These are phyloP conservation scores for Eupithecia dodoneata DNA, from an alignment of 2,888 invertebrate species.

Conservation along the genomic window DNA sequence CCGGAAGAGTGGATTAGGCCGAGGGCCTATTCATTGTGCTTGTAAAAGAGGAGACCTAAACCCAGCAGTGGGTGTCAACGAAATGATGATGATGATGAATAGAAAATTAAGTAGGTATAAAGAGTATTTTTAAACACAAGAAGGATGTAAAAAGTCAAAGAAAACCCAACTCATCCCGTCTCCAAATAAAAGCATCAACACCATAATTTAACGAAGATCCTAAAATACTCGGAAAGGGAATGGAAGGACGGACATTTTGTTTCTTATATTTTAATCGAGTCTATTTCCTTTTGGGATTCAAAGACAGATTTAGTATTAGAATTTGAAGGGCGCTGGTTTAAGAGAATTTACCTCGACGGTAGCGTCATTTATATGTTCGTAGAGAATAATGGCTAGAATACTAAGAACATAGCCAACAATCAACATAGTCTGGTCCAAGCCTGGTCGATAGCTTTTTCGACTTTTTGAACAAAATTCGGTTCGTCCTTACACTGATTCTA, in stretches of 20 bases:
- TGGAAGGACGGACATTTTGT: constrained; percentile 51
- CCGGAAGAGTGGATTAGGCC: neutral
- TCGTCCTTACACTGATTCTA: constrained; percentile 1
- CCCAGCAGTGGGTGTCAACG: neutral
- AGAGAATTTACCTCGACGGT: neutral
- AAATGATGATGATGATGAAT: neutral
- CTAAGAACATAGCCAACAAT: neutral
- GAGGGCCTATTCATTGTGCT: neutral
- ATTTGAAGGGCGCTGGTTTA: constrained; percentile 21
- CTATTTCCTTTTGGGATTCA: constrained; percentile 46
- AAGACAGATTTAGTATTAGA: constrained; percentile 29
- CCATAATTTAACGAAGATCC: constrained; percentile 36
- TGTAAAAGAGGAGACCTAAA: neutral
- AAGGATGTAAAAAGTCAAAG: constrained; percentile 19
- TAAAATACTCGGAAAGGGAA: constrained; percentile 51
- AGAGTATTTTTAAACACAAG: neutral
- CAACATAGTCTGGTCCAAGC: neutral
- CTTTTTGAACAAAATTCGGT: neutral
- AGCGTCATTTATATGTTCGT: neutral
- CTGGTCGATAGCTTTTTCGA: neutral
- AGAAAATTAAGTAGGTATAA: neutral
- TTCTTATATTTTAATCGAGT: constrained; percentile 47
- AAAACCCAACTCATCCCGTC: constrained; percentile 24
- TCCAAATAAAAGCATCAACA: constrained; percentile 41
- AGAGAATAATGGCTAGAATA: neutral